Evolutionary conservation across 2,888 invertebrate species (phyloP), one percentile per base, ranked within the genome.

Genomic region (Adelphocoris suturalis): DNA sequence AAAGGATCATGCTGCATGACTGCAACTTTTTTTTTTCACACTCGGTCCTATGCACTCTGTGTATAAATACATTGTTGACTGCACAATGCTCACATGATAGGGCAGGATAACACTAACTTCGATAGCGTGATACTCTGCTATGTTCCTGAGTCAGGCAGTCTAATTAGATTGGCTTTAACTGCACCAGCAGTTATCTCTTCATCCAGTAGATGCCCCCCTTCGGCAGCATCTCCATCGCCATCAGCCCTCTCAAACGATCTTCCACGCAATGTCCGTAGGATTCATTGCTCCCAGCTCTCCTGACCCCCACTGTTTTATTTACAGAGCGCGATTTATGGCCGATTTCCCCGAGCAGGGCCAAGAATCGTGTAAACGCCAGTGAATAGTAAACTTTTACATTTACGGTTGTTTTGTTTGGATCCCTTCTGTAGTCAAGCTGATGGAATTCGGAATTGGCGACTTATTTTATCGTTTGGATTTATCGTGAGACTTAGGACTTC

Each of bases 121-220:
- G 82, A 82, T 82, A 82, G 82, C 82, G 82, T 82, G 82, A 47
- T 12, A 82, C 11, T 52, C 14, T 0, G 55, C 47, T 52, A 52
- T 82, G 52, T 52, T 68, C 52, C 82, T 82, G 82, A 82, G 48
- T 82, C 82, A 52, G 82, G 68, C 47, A 48, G 82, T 48, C 52
- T 82, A 82, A 82, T 82, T 82, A 82, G 82, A 82, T 82, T 82
- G 82, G 23, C 52, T 82, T 82, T 82, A 37, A 82, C 47, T 52
- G 55, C 23, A 52, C 52, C 27, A 52, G 82, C 48, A 48, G 52
- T 52, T 82, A 82, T 52, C 78, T 9, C 52, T n/a, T 12, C 16
- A 52, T 37, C 82, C 23, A 27, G 82, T 52, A 19, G 81, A 46
- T 46, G 27, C 28, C 23, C n/a, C n/a, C n/a, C 48, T n/a, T 46